Evolutionary conservation across 2,888 invertebrate species (phyloP).

Genomic region (Netelia inedita): DNA sequence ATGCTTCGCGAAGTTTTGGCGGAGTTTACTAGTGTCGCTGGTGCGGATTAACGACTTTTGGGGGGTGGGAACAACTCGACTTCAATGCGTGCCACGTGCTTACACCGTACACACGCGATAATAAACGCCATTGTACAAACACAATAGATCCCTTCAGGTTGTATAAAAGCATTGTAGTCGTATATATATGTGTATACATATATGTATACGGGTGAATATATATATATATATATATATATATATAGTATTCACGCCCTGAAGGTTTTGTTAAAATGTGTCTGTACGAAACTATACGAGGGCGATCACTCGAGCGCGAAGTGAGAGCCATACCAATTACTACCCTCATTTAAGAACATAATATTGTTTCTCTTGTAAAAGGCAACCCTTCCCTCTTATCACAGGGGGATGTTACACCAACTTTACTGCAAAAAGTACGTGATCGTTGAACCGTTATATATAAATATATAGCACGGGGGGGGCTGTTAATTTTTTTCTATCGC

Average conservation of each 20-base stretch:
- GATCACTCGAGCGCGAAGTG: constrained; percentile 18
- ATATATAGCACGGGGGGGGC: not conserved
- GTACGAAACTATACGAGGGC: not conserved
- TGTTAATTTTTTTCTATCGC: too few relatives aligned
- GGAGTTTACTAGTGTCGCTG: constrained; percentile 24
- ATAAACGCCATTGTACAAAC: constrained; percentile 59
- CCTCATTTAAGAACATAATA: constrained; percentile 19
- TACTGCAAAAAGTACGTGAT: constrained; percentile 26
- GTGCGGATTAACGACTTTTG: constrained; percentile 8
- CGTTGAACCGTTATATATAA: constrained; percentile 32
- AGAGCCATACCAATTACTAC: constrained; percentile 49
- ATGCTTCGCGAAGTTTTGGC: constrained; percentile 25
- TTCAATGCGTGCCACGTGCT: not conserved
- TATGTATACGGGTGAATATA: not conserved
- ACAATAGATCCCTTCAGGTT: constrained; percentile 54
- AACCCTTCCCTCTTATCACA: constrained; percentile 8
- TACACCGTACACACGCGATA: constrained; percentile 43
- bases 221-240: not conserved
- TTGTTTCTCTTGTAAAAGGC: constrained; percentile 12
- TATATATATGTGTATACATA: constrained; percentile 6
- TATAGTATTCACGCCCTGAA: not conserved
- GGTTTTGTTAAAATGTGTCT: not conserved
- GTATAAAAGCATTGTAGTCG: constrained; percentile 55
- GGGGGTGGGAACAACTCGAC: not conserved
- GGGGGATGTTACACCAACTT: constrained; percentile 20